Conservation (phyloP, 2,888 invertebrate species). For the Blastobasis adustella region DNA sequence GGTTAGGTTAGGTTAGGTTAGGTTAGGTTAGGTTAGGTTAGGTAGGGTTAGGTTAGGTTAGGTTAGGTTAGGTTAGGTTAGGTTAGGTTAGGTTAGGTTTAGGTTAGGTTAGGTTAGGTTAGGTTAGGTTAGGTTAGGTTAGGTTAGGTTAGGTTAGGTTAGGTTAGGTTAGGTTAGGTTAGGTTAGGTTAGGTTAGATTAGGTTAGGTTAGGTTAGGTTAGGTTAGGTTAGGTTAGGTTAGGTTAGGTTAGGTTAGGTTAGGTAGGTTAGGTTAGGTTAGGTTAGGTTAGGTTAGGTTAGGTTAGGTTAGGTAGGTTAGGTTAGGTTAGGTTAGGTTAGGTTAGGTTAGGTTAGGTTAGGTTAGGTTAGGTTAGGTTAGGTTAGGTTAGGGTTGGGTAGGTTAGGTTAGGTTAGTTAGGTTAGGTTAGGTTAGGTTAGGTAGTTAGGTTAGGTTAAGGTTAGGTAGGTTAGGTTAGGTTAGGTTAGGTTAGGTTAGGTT, state of each 20-base stretch:
- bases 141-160: constrained; percentile 10
- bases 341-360: constrained; percentile 10
- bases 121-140: constrained; percentile 10
- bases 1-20: constrained; percentile 11
- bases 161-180: constrained; percentile 9
- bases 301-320: constrained; percentile 8
- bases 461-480: constrained; percentile 9
- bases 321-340: constrained; percentile 7
- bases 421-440: constrained; percentile 11
- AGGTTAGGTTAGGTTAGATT: constrained; percentile 20
- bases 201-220: constrained; percentile 20
- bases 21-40: constrained; percentile 8
- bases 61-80: constrained; percentile 10
- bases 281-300: constrained; percentile 11
- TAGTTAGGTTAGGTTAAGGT: constrained; percentile 11
- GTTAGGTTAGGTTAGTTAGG: constrained; percentile 11
- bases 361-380: constrained; percentile 11
- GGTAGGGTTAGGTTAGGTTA: constrained; percentile 10
- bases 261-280: constrained; percentile 10
- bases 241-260: constrained; percentile 13
- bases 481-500: constrained; percentile 7
- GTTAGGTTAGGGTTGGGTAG: no score
- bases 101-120: constrained; percentile 11
- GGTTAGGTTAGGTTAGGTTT: constrained; percentile 11
- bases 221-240: constrained; percentile 21